A percentile compares a stretch with the other conserved stretches of the same genome.
Conservation (phyloP, 53 echinoderm and acorn worm genomes). For the Actinopyga echinites region DNA sequence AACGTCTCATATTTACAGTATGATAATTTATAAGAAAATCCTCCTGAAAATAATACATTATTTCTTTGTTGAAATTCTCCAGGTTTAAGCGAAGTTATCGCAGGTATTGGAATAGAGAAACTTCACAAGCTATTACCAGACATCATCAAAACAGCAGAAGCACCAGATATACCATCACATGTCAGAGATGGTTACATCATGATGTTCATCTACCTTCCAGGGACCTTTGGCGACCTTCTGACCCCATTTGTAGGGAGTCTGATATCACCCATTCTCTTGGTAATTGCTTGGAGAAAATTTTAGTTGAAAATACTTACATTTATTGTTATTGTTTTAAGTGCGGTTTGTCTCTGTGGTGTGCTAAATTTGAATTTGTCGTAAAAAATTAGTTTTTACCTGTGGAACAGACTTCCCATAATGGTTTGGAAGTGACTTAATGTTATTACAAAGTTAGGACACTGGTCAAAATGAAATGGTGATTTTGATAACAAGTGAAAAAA, state of each 20-base stretch:
- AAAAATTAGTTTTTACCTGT: too few species aligned
- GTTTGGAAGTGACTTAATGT: too few species aligned
- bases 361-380: too few species aligned
- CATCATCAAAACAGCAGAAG: conserved; percentile 94
- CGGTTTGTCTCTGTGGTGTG: neutral
- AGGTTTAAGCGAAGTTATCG: conserved; percentile 99
- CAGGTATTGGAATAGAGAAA: conserved; percentile 91
- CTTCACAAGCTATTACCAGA: conserved; percentile 95
- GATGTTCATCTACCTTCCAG: conserved; percentile 99
- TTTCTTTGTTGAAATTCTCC: too few species aligned
- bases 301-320: neutral
- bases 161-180: conserved; percentile 90
- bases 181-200: conserved; percentile 98
- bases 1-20: too few species aligned
- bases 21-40: too few species aligned
- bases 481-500: too few species aligned
- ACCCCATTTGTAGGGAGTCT: conserved; percentile 77
- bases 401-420: too few species aligned
- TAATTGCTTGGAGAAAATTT: conserved; percentile 12
- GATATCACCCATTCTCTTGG: conserved; percentile 86
- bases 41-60: neutral
- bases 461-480: too few species aligned
- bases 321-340: neutral
- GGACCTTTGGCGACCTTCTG: conserved; percentile 95
- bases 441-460: too few species aligned